phyloP scores from a whole-genome alignment of 2,797 vertebrate species.

The Danio albolineatus region DNA sequence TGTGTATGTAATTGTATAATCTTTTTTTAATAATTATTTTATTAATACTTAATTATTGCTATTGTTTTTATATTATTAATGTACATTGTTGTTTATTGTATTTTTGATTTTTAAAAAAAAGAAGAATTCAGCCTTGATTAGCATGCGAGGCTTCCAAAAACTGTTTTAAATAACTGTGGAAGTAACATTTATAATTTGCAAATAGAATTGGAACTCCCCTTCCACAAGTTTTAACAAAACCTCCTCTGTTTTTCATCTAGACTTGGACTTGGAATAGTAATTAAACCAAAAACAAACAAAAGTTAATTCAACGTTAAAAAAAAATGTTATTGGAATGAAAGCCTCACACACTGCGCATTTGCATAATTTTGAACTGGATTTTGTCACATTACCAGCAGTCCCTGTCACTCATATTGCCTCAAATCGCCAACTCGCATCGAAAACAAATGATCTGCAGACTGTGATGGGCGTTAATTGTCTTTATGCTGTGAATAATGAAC shows the following conservation, averaged over 20 bases:
- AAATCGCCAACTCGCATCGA: neutral
- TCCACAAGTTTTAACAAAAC: neutral
- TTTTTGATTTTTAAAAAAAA: no score
- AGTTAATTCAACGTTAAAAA: neutral
- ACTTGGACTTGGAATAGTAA: neutral
- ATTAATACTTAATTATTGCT: no score
- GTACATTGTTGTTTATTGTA: no score
- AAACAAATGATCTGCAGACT: neutral
- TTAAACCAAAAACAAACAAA: neutral
- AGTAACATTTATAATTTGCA: no score
- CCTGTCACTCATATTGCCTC: neutral
- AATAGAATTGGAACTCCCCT: neutral
- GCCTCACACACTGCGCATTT: neutral
- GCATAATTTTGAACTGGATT: neutral
- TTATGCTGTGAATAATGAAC: slow-evolving; percentile 26
- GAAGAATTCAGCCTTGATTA: no score
- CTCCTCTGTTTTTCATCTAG: neutral
- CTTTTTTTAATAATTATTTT: no score
- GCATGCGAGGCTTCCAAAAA: no score
- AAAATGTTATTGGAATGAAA: neutral
- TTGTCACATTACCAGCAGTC: slow-evolving; percentile 10
- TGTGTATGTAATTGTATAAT: no score
- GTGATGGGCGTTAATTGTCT: slow-evolving; percentile 39
- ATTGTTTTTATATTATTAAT: no score
- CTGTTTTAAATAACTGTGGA: no score